Evolutionary conservation across 2,797 vertebrate genomes (phyloP).

Genomic region (Xiphophorus birchmanni): DNA sequence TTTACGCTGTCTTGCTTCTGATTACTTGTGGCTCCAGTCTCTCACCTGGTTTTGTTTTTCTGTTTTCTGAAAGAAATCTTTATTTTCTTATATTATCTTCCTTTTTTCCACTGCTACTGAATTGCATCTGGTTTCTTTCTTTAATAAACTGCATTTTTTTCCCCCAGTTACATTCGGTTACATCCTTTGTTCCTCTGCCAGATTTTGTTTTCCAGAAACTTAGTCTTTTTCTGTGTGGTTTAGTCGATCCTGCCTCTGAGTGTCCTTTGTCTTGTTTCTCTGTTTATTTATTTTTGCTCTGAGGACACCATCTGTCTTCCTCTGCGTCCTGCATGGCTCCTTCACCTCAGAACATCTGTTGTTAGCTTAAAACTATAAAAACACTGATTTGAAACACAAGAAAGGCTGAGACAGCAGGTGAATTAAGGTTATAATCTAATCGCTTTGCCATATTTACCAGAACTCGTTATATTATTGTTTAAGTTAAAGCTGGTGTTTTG

Average conservation of each 20-base stretch:
- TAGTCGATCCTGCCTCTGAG: not conserved
- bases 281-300: not conserved
- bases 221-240: not conserved
- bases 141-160: not conserved
- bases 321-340: not conserved
- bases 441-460: not conserved
- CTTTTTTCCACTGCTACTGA: not conserved
- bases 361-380: slow-evolving; percentile 4
- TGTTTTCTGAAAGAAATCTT: not conserved
- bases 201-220: not conserved
- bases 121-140: not conserved
- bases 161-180: not conserved
- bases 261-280: not conserved
- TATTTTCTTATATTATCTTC: not conserved
- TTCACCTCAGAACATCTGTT: slow-evolving; percentile 7
- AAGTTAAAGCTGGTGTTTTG: not conserved
- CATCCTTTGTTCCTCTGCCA: not conserved
- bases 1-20: not conserved
- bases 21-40: not conserved
- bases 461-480: not conserved
- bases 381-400: not conserved
- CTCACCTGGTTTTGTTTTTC: not conserved
- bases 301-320: slow-evolving; percentile 8
- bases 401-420: not conserved
- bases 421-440: not conserved